Conservation (phyloP, 37 sponge, comb jelly and placozoan species). For the Bolinopsis microptera region DNA sequence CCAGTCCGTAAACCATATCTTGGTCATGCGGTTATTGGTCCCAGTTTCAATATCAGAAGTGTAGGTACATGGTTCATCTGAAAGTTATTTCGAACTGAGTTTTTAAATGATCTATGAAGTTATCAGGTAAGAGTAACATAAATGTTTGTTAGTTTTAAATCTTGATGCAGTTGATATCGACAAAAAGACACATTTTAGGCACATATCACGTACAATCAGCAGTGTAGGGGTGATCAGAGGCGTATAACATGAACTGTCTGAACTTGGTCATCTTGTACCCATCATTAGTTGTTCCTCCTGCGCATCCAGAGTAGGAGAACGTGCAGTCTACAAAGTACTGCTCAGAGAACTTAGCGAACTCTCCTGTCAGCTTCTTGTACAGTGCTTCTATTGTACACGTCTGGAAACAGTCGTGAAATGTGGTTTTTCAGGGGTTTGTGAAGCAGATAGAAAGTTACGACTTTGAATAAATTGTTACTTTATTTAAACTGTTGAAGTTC, state of each 20-base stretch:
- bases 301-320: not conserved
- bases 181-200: too few relatives aligned
- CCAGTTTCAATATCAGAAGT: not conserved
- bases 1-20: conserved; percentile 49
- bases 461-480: too few relatives aligned
- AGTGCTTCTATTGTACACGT: not conserved
- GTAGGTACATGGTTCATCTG: conserved; percentile 23
- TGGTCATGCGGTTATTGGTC: not conserved
- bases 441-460: too few relatives aligned
- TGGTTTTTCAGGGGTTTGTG: too few relatives aligned
- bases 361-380: conserved; percentile 26
- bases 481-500: too few relatives aligned
- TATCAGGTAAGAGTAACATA: not conserved
- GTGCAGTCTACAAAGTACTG: conserved; percentile 45
- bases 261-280: not conserved
- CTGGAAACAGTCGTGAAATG: too few relatives aligned
- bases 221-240: not conserved
- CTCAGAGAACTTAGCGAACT: not conserved
- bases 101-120: not conserved
- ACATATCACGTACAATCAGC: conserved; percentile 23
- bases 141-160: too few relatives aligned
- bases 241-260: not conserved
- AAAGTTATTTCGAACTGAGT: too few relatives aligned
- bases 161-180: too few relatives aligned
- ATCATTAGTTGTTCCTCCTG: conserved; percentile 35